Conservation (phyloP, 2,797 vertebrate genomes). For the Galagoides demidoff region DNA sequence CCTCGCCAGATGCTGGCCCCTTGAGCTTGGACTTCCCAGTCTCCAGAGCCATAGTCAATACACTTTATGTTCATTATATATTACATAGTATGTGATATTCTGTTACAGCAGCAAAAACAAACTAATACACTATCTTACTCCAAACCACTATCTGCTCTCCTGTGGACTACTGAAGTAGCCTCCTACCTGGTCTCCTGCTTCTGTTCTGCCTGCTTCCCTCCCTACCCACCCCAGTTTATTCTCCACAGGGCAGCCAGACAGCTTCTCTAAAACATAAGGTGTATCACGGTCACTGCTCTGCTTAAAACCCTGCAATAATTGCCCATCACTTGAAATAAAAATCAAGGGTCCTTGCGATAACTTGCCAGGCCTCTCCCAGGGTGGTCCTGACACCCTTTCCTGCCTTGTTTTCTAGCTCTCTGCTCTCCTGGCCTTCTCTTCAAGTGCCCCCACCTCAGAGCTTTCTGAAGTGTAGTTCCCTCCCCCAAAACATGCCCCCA, state of each 20-base stretch:
- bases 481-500: not conserved
- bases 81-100: not conserved
- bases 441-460: not conserved
- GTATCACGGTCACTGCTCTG: not conserved
- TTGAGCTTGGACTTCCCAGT: not conserved
- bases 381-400: not conserved
- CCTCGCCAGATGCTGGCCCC: not conserved
- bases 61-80: not conserved
- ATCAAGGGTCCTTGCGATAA: not conserved
- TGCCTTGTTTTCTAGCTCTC: not conserved
- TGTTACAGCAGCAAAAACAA: not conserved
- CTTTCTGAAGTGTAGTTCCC: not conserved
- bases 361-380: not conserved
- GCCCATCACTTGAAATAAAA: not conserved
- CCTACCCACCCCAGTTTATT: not conserved
- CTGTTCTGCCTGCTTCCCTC: not conserved
- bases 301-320: not conserved
- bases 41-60: not conserved
- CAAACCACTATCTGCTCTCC: not conserved
- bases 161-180: not conserved
- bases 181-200: not conserved
- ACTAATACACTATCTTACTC: not conserved
- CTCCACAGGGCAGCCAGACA: not conserved
- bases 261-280: not conserved
- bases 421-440: not conserved